A percentile compares a stretch with the other conserved stretches of the same genome.
Evolutionary conservation across 2,113 vertebrate genomes (phyloP).

Genomic region (Sinocyclocheilus anshuiensis): DNA sequence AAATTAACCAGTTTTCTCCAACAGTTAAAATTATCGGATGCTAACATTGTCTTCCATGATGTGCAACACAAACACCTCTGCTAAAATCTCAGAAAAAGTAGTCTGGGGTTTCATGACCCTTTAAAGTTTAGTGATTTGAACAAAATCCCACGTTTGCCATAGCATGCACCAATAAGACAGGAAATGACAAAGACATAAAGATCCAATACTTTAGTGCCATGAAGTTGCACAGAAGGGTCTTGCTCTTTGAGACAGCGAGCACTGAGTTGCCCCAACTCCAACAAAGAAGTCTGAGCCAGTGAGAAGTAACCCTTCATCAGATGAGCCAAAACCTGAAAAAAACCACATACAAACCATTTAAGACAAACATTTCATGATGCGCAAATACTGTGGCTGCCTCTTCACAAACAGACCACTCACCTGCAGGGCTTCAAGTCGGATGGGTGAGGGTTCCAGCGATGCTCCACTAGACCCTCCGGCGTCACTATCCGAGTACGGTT

Average conservation of each 20-base stretch:
- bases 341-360: neutral
- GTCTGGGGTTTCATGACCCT: too few relatives aligned
- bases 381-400: neutral
- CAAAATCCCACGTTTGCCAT: neutral
- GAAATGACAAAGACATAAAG: neutral
- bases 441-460: slow-evolving; percentile 83
- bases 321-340: slow-evolving; percentile 84
- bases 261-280: slow-evolving; percentile 87
- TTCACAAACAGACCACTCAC: slow-evolving; percentile 65
- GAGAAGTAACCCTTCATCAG: slow-evolving; percentile 93
- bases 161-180: neutral
- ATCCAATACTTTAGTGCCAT: slow-evolving; percentile 86
- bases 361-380: neutral
- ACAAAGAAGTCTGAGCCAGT: slow-evolving; percentile 78
- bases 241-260: slow-evolving; percentile 86
- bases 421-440: slow-evolving; percentile 92
- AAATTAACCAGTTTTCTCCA: too few relatives aligned
- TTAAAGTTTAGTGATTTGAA: neutral
- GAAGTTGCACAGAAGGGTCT: slow-evolving; percentile 89
- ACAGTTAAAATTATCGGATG: too few relatives aligned
- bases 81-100: too few relatives aligned
- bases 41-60: too few relatives aligned
- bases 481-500: slow-evolving; percentile 82
- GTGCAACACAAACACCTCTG: too few relatives aligned
- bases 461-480: slow-evolving; percentile 33